Conservation (phyloP, 2,113 vertebrate genomes). For the Ailurus styani region DNA sequence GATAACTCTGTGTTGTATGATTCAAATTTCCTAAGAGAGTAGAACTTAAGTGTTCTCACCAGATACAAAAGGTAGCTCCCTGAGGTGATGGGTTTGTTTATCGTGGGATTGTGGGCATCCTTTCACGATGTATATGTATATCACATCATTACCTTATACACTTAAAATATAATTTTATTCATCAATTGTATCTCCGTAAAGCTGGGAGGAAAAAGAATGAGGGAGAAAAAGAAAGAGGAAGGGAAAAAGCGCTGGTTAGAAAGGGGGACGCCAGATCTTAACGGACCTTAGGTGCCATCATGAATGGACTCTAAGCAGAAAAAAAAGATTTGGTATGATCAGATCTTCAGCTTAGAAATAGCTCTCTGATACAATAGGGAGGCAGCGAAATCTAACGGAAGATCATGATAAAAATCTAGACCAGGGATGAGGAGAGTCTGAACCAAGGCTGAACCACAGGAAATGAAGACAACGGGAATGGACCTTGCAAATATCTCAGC, state of each 20-base stretch:
- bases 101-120: neutral
- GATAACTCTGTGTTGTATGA: neutral
- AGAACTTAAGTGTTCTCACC: neutral
- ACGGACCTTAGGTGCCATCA: neutral
- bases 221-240: neutral
- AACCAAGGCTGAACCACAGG: neutral
- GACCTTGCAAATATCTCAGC: neutral
- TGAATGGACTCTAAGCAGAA: neutral
- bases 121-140: neutral
- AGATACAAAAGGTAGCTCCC: neutral
- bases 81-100: neutral
- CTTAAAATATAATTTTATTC: neutral
- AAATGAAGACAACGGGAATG: neutral
- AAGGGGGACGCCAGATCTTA: neutral
- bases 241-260: neutral
- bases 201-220: neutral
- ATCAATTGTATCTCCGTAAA: neutral
- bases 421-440: neutral
- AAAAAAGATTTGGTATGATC: neutral
- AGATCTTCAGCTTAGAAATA: neutral
- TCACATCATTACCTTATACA: neutral
- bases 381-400: neutral
- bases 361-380: neutral
- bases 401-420: neutral
- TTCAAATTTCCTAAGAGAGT: neutral